Conservation (phyloP, 2,113 vertebrate species). For the Stictonetta naevosa region DNA sequence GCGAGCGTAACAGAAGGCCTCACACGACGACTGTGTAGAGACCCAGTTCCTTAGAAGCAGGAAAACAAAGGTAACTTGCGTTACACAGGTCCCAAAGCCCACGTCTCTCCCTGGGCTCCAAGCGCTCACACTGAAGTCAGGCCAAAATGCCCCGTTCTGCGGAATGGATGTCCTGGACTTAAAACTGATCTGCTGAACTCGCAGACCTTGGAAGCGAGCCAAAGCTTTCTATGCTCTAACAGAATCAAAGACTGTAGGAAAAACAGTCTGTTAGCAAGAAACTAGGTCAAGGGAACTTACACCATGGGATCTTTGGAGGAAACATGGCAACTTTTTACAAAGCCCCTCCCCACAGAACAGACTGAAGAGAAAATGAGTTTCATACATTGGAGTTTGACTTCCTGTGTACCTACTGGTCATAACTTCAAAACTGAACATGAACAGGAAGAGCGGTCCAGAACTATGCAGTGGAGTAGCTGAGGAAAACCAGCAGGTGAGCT, state of each 20-base stretch:
- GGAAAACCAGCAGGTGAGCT: slow-evolving; percentile 1
- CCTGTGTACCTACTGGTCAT: not conserved
- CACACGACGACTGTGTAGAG: not conserved
- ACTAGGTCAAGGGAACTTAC: not conserved
- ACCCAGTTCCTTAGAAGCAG: not conserved
- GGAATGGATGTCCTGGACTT: slow-evolving; percentile 25
- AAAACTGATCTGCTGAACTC: slow-evolving; percentile 31
- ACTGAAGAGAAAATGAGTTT: not conserved
- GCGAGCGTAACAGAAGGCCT: not conserved
- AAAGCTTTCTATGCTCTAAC: slow-evolving; percentile 15
- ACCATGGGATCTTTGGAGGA: not conserved
- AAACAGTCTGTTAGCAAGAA: slow-evolving; percentile 28
- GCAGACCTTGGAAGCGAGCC: not conserved
- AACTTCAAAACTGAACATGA: not conserved
- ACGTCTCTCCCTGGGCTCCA: not conserved
- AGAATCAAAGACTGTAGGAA: not conserved
- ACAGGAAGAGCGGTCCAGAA: not conserved
- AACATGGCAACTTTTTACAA: not conserved
- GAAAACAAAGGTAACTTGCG: not conserved
- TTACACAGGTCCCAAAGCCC: not conserved
- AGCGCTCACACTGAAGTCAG: not conserved
- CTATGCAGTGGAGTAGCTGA: not conserved
- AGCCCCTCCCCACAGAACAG: not conserved
- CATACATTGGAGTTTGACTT: not conserved
- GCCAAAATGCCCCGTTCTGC: not conserved